Evolutionary conservation across 2,888 invertebrate species (phyloP).

Genomic region (Argyra leucocephala): DNA sequence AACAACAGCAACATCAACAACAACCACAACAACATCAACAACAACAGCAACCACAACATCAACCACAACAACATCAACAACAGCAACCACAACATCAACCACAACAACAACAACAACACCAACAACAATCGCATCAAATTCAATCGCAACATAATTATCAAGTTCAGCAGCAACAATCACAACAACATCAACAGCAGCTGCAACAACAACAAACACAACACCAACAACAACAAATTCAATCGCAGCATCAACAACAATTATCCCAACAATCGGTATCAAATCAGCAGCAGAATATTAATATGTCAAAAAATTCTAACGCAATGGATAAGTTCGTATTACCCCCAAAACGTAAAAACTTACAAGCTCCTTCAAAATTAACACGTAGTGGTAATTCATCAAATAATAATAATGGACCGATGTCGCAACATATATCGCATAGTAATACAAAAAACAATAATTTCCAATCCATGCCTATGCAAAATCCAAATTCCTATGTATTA

Average conservation of each 20-base stretch:
- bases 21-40: conserved; percentile 7
- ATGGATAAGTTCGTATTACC: conserved; percentile 66
- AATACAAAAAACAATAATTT: conserved; percentile 26
- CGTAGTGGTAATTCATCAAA: conserved; percentile 52
- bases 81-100: conserved; percentile 8
- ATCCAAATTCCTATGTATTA: conserved; percentile 26
- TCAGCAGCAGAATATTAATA: conserved; percentile 18
- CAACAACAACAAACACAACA: conserved; percentile 9
- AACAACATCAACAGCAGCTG: conserved; percentile 12
- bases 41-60: conserved; percentile 19
- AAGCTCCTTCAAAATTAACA: conserved; percentile 54
- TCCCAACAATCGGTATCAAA: conserved; percentile 9
- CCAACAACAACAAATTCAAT: conserved; percentile 21
- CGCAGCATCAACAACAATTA: conserved; percentile 17
- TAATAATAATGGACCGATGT: conserved; percentile 23
- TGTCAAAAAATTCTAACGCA: conserved; percentile 22
- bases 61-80: conserved; percentile 16
- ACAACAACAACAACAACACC: conserved; percentile 20
- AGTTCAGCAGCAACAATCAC: conserved; percentile 28
- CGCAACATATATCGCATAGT: conserved; percentile 24
- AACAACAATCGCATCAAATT: conserved; percentile 24
- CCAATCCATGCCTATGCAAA: conserved; percentile 29
- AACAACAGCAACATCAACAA: conserved; percentile 19
- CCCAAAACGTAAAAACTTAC: conserved; percentile 60
- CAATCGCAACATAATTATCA: conserved; percentile 27